phyloP scores from a whole-genome alignment of 2,888 invertebrate genomes.

The Platerodrilus igneus region DNA sequence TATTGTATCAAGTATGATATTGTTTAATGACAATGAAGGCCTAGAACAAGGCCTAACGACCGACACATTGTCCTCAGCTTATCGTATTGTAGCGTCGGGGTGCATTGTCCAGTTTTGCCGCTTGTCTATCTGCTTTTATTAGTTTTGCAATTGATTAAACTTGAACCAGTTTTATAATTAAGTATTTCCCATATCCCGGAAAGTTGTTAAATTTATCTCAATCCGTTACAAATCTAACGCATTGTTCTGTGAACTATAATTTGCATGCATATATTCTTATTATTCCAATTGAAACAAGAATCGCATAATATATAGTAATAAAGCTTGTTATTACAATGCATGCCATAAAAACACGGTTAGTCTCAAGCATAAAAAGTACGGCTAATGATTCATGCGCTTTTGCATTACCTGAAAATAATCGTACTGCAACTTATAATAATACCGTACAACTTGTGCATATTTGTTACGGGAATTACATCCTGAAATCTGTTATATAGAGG shows the following conservation, averaged over 20 bases:
- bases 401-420: conserved; percentile 10
- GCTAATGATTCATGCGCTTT: conserved; percentile 19
- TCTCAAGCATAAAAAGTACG: conserved; percentile 17
- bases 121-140: conserved; percentile 39
- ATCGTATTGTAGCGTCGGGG: conserved; percentile 37
- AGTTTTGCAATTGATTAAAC: conserved; percentile 39
- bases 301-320: conserved; percentile 12
- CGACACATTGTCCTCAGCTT: conserved; percentile 36
- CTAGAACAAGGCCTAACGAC: conserved; percentile 43
- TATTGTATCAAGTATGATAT: conserved; percentile 49
- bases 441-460: conserved; percentile 7
- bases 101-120: conserved; percentile 33
- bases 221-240: too few species aligned
- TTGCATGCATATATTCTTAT: too few species aligned
- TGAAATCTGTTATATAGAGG: conserved; percentile 12
- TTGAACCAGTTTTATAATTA: conserved; percentile 43
- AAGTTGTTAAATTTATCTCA: too few species aligned
- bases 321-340: conserved; percentile 16
- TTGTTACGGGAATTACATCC: conserved; percentile 8
- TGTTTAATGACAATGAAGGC: conserved; percentile 47
- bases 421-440: conserved; percentile 12
- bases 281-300: too few species aligned
- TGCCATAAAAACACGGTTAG: conserved; percentile 15
- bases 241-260: too few species aligned
- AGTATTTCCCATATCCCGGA: conserved; percentile 30